These are phyloP conservation scores for Cirrhinus mrigala DNA, from an alignment of 2,797 vertebrate species.

Conservation along the genomic window DNA sequence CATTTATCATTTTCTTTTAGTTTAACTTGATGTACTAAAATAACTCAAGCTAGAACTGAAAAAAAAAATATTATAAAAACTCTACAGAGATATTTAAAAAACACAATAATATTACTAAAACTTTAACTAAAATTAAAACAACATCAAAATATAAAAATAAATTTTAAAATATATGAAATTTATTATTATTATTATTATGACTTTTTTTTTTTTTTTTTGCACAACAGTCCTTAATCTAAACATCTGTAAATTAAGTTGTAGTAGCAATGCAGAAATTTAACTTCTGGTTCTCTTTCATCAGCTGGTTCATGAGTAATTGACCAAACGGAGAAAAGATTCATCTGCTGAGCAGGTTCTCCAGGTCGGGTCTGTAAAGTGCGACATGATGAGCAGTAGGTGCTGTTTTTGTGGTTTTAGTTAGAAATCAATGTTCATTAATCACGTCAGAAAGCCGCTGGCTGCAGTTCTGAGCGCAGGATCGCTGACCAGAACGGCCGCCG, in stretches of 20 bases:
- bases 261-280: not conserved
- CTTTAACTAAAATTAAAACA: too few species aligned
- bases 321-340: not conserved
- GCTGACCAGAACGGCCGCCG: constrained; percentile 74
- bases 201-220: too few species aligned
- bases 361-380: constrained; percentile 53
- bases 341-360: constrained; percentile 65
- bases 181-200: too few species aligned
- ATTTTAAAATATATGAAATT: too few species aligned
- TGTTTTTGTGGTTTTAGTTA: constrained; percentile 71
- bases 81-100: too few species aligned
- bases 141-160: too few species aligned
- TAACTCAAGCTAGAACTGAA: not conserved
- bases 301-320: not conserved
- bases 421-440: constrained; percentile 83
- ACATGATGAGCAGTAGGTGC: constrained; percentile 64
- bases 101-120: too few species aligned
- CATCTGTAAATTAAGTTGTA: not conserved
- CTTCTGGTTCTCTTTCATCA: constrained; percentile 13
- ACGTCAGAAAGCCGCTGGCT: constrained; percentile 73
- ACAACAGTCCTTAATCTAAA: not conserved
- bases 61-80: too few species aligned
- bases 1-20: too few species aligned
- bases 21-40: too few species aligned
- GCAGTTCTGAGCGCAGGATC: constrained; percentile 76